Percentiles rank a stretch among this genome's conserved stretches.
These are phyloP conservation scores for Montipora sp. DNA, from an alignment of 64 coral and sea anemone species.

Conservation along the genomic window DNA sequence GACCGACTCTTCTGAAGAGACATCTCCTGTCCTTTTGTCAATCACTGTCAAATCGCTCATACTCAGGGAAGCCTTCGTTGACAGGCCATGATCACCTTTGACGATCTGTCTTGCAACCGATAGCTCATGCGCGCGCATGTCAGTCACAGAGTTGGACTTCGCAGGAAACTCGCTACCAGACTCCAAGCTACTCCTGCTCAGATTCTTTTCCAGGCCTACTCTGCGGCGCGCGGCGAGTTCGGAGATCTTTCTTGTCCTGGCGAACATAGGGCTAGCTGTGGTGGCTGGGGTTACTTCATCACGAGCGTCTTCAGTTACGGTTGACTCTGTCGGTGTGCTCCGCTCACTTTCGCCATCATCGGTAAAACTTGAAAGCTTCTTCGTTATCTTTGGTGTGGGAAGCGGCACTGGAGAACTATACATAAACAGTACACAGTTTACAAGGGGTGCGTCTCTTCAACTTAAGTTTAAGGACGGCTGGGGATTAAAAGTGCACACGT, in stretches of 20 bases:
- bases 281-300: not conserved
- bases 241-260: conserved; percentile 82
- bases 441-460: not conserved
- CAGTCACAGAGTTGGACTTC: conserved; percentile 60
- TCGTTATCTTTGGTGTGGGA: conserved; percentile 25
- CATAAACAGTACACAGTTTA: not conserved
- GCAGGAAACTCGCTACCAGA: conserved; percentile 13
- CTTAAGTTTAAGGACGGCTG: no score
- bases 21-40: conserved; percentile 65
- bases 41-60: conserved; percentile 77
- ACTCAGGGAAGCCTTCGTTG: conserved; percentile 77
- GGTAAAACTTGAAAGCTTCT: conserved; percentile 14
- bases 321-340: conserved; percentile 15
- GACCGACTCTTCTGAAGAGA: conserved; percentile 62
- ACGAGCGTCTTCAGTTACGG: not conserved
- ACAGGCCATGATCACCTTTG: conserved; percentile 25
- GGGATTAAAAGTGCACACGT: not conserved
- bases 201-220: conserved; percentile 67
- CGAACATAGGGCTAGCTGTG: conserved; percentile 69
- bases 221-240: conserved; percentile 78
- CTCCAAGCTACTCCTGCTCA: conserved; percentile 38
- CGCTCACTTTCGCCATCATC: conserved; percentile 46
- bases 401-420: not conserved
- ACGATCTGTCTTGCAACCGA: conserved; percentile 11
- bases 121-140: conserved; percentile 52